Conservation (phyloP, 2,888 invertebrate species). For the Sesia apiformis region DNA sequence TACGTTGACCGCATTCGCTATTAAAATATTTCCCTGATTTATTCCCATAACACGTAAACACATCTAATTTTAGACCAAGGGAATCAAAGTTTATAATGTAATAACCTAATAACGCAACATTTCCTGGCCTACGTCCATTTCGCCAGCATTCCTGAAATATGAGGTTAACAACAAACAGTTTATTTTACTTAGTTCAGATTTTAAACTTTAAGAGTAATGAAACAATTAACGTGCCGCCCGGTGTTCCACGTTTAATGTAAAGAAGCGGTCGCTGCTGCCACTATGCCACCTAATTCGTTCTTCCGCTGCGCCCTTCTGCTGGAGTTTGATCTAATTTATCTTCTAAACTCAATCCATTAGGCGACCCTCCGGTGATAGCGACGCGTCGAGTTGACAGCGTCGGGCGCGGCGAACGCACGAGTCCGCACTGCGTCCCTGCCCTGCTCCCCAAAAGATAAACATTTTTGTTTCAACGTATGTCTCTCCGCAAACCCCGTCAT, state of each 20-base stretch:
- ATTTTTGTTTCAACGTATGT: conserved; percentile 5
- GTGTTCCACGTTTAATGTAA: background rate
- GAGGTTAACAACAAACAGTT: no score
- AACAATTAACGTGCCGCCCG: background rate
- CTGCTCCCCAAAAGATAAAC: conserved; percentile 20
- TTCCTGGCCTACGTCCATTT: no score
- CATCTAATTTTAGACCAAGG: no score
- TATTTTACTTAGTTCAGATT: no score
- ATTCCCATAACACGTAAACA: no score
- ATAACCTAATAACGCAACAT: no score
- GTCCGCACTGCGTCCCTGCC: conserved; percentile 8
- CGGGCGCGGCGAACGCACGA: conserved; percentile 29
- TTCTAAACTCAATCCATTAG: conserved; percentile 59
- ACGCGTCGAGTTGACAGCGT: conserved; percentile 34
- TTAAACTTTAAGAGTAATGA: no score
- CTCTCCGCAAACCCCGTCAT: background rate
- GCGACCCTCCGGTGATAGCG: conserved; percentile 55
- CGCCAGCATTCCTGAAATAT: no score
- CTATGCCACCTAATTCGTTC: conserved; percentile 38
- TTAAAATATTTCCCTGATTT: no score
- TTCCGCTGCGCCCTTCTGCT: conserved; percentile 57
- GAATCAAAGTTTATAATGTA: no score
- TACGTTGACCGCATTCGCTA: no score
- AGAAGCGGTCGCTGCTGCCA: background rate
- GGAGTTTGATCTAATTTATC: conserved; percentile 60